These are phyloP conservation scores for Heterotis niloticus DNA, from an alignment of 2,113 vertebrate genomes.

Conservation along the genomic window DNA sequence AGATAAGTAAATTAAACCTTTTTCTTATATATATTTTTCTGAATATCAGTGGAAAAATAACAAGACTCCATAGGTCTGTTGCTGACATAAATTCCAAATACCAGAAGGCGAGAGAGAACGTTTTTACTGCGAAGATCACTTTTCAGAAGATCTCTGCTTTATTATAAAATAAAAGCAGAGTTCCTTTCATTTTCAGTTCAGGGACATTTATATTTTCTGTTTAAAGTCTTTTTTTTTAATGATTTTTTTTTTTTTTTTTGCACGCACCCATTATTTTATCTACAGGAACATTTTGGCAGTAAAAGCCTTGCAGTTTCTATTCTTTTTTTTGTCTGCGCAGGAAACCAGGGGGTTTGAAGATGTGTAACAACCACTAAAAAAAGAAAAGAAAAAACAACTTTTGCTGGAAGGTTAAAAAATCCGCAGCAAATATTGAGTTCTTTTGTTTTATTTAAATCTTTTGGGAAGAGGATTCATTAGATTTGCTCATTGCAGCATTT, in stretches of 20 bases:
- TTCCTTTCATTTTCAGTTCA: neutral
- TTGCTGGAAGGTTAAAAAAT: neutral
- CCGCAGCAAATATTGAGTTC: neutral
- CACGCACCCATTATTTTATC: conserved; percentile 6
- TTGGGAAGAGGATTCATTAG: neutral
- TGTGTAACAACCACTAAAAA: neutral
- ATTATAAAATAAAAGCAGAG: neutral
- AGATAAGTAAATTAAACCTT: neutral
- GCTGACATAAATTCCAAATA: neutral
- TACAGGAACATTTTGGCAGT: conserved; percentile 11
- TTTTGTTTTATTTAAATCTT: too few species aligned
- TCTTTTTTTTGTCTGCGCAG: neutral
- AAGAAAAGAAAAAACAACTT: neutral
- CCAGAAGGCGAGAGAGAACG: neutral
- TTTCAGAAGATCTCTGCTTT: neutral
- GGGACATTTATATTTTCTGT: neutral
- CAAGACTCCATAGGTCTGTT: neutral
- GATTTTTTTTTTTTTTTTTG: neutral
- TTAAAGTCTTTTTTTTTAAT: neutral
- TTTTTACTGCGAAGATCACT: neutral
- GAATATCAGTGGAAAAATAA: neutral
- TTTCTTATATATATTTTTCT: too few species aligned
- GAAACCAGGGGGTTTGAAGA: neutral
- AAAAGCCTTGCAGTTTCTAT: neutral
- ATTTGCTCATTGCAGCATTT: neutral